Percentiles rank a stretch among this genome's conserved stretches.
Conservation (phyloP, 2,113 vertebrate genomes). For the Zosterops borbonicus region DNA sequence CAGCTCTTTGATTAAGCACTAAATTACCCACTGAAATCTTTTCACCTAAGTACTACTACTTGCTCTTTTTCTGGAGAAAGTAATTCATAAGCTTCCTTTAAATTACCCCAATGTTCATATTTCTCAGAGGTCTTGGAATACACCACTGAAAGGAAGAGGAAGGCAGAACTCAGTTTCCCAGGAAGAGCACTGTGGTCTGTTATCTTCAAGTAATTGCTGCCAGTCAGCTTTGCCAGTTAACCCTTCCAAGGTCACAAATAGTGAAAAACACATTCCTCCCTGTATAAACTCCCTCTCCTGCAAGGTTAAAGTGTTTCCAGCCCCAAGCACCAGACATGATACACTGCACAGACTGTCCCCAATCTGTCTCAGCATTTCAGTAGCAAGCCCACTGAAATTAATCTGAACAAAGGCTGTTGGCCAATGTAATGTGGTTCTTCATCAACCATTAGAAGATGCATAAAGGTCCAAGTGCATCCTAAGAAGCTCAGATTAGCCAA, state of each 20-base stretch:
- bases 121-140: not conserved
- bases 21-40: not conserved
- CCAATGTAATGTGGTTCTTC: not conserved
- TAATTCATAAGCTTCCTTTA: not conserved
- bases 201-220: not conserved
- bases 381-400: not conserved
- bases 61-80: not conserved
- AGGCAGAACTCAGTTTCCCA: not conserved
- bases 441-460: not conserved
- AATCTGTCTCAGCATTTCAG: not conserved
- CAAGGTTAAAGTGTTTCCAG: not conserved
- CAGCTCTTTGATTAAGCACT: not conserved
- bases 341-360: accelerated
- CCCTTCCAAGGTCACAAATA: not conserved
- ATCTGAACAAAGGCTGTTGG: not conserved
- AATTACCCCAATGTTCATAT: not conserved
- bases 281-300: not conserved
- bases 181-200: not conserved
- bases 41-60: not conserved
- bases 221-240: not conserved
- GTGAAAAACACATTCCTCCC: not conserved
- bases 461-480: not conserved
- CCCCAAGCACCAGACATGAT: not conserved
- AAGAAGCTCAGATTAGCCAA: not conserved
- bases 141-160: not conserved